Percentiles rank a stretch among this genome's conserved stretches.
Conservation (phyloP, 2,888 invertebrate genomes). For the Dicroscelio sp. region DNA sequence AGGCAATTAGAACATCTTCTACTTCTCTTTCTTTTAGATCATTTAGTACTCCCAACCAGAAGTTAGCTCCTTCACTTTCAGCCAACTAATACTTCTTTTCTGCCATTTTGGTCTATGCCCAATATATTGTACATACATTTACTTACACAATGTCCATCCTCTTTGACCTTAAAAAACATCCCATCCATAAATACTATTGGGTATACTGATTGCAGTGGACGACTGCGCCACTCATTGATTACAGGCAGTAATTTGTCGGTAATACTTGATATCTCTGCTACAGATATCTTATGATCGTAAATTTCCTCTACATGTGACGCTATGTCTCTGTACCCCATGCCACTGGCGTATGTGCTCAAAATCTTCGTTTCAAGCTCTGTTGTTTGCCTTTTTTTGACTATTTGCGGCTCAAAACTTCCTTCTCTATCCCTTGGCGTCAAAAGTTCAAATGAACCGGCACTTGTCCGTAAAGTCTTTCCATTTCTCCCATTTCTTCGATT, state of each 20-base stretch:
- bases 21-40: slow-evolving; percentile 58
- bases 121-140: slow-evolving; percentile 59
- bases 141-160: slow-evolving; percentile 54
- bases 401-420: slow-evolving; percentile 42
- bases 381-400: slow-evolving; percentile 60
- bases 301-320: slow-evolving; percentile 51
- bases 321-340: slow-evolving; percentile 53
- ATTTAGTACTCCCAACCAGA: slow-evolving; percentile 59
- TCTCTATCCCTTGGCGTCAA: slow-evolving; percentile 29
- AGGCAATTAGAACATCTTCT: slow-evolving; percentile 58
- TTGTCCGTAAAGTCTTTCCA: slow-evolving; percentile 45
- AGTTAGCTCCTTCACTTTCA: slow-evolving; percentile 66
- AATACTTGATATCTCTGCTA: slow-evolving; percentile 64
- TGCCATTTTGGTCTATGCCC: slow-evolving; percentile 63
- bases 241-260: slow-evolving; percentile 51
- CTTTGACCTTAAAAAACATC: slow-evolving; percentile 53
- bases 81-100: slow-evolving; percentile 62
- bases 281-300: slow-evolving; percentile 61
- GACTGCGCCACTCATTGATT: slow-evolving; percentile 58
- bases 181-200: slow-evolving; percentile 49
- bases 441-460: slow-evolving; percentile 31
- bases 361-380: slow-evolving; percentile 61
- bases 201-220: slow-evolving; percentile 44
- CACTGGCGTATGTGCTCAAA: slow-evolving; percentile 56
- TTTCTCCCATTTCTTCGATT: slow-evolving; percentile 45